These are phyloP conservation scores for Mellilla xanthometata DNA, from an alignment of 2,888 invertebrate genomes.

Conservation along the genomic window DNA sequence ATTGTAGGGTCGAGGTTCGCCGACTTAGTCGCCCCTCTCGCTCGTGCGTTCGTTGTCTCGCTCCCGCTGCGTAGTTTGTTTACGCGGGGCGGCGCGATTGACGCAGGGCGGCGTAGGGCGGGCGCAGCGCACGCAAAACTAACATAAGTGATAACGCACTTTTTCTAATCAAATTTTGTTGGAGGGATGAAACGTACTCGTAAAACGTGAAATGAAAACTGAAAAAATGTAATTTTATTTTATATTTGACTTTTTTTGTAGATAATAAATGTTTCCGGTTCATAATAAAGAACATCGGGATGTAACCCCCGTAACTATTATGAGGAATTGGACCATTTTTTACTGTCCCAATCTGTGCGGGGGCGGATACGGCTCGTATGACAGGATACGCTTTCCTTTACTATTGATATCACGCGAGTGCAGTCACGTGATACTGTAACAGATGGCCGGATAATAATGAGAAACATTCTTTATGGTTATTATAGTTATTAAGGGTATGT, in stretches of 20 bases:
- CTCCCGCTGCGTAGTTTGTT: constrained; percentile 57
- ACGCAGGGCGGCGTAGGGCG: constrained; percentile 74
- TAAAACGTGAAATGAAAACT: neutral
- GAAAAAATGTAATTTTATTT: constrained; percentile 23
- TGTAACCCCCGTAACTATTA: constrained; percentile 69
- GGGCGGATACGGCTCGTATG: constrained; percentile 79
- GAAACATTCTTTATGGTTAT: neutral
- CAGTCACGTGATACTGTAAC: constrained; percentile 62
- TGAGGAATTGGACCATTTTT: constrained; percentile 78
- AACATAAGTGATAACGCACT: constrained; percentile 54
- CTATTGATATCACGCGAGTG: constrained; percentile 68
- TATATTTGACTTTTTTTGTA: constrained; percentile 7
- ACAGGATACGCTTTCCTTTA: constrained; percentile 74
- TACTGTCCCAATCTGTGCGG: constrained; percentile 66
- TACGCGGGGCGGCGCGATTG: constrained; percentile 62
- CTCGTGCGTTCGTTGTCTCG: constrained; percentile 55
- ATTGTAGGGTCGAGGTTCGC: constrained; percentile 74
- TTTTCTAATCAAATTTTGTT: constrained; percentile 29
- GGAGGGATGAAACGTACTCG: constrained; percentile 8
- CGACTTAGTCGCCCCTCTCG: constrained; percentile 45
- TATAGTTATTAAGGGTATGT: neutral
- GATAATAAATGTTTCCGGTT: constrained; percentile 79
- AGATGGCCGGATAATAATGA: constrained; percentile 49
- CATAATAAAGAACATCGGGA: constrained; percentile 69
- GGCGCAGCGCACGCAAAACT: constrained; percentile 65